These are phyloP conservation scores for Cossypha dichroa DNA, from an alignment of 2,797 vertebrate genomes.

Conservation along the genomic window DNA sequence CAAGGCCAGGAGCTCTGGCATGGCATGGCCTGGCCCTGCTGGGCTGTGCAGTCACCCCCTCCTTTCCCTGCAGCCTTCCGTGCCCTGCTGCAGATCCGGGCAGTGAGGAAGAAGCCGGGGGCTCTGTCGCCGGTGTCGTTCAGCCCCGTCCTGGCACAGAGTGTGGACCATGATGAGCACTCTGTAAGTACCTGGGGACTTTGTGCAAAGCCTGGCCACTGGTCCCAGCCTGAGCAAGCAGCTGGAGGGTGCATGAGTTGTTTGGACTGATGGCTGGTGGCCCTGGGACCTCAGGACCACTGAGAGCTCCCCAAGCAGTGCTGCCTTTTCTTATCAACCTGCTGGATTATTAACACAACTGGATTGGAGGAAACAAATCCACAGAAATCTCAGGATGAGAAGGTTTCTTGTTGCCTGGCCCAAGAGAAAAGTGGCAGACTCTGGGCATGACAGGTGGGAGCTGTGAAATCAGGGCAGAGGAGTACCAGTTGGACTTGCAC, in stretches of 20 bases:
- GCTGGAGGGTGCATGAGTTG: not conserved
- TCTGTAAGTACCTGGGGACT: constrained; percentile 79
- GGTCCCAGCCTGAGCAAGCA: not conserved
- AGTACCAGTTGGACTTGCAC: not conserved
- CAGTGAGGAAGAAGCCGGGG: constrained; percentile 95
- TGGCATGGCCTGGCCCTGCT: not conserved
- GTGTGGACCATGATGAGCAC: constrained; percentile 94
- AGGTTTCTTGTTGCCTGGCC: not conserved
- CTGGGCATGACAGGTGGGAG: not conserved
- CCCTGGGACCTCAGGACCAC: not conserved
- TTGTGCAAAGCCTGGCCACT: fast-evolving
- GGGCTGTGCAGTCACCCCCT: not conserved
- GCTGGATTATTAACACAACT: not conserved
- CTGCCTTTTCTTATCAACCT: not conserved
- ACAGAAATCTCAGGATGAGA: not conserved
- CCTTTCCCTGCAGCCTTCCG: constrained; percentile 83
- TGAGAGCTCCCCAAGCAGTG: not conserved
- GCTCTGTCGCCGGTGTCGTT: constrained; percentile 94
- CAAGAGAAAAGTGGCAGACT: not conserved
- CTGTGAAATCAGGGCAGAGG: not conserved
- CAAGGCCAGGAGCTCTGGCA: not conserved
- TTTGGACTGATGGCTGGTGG: not conserved
- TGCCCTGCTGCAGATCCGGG: constrained; percentile 96
- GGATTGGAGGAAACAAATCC: not conserved
- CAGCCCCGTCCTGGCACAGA: constrained; percentile 96